These are phyloP conservation scores for Cyprinella venusta DNA, from an alignment of 2,797 vertebrate species.

Conservation along the genomic window DNA sequence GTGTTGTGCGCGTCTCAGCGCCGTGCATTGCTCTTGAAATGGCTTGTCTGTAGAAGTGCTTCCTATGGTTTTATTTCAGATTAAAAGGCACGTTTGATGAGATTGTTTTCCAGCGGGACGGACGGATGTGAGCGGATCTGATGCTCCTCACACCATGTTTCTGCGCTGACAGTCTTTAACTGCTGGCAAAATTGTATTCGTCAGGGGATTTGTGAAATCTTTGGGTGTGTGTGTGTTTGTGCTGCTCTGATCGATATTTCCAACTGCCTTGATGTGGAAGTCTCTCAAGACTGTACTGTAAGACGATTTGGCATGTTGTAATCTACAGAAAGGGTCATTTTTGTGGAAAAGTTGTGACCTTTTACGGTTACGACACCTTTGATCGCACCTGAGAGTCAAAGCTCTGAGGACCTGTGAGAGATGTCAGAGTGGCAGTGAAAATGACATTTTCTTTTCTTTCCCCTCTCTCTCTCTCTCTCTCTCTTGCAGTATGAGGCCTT, in stretches of 20 bases:
- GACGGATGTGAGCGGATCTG: slow-evolving; percentile 29
- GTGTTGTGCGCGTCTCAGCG: slow-evolving; percentile 25
- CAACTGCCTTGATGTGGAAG: slow-evolving; percentile 33
- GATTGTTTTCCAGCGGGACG: slow-evolving; percentile 40
- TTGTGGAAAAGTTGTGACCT: slow-evolving; percentile 16
- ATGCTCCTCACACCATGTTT: slow-evolving; percentile 43
- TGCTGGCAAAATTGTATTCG: slow-evolving; percentile 25
- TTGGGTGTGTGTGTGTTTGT: slow-evolving; percentile 16
- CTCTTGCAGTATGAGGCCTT: slow-evolving; percentile 80
- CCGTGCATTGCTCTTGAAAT: slow-evolving; percentile 47
- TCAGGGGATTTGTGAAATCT: slow-evolving; percentile 30
- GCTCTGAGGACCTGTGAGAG: slow-evolving; percentile 22
- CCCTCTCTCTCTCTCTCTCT: neutral
- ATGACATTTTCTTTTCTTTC: slow-evolving; percentile 29
- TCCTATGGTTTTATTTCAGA: slow-evolving; percentile 43
- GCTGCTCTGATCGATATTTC: slow-evolving; percentile 26
- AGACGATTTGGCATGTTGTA: slow-evolving; percentile 36
- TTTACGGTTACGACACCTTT: slow-evolving; percentile 36
- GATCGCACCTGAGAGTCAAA: slow-evolving; percentile 42
- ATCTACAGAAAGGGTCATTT: slow-evolving; percentile 8
- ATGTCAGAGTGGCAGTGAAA: slow-evolving; percentile 18
- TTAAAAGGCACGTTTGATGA: slow-evolving; percentile 47
- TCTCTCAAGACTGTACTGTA: slow-evolving; percentile 21
- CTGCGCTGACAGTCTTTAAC: slow-evolving; percentile 22
- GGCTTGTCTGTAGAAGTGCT: slow-evolving; percentile 27